phyloP scores from a whole-genome alignment of 2,113 vertebrate genomes.

The Stomatorhinus ivindoensis region DNA sequence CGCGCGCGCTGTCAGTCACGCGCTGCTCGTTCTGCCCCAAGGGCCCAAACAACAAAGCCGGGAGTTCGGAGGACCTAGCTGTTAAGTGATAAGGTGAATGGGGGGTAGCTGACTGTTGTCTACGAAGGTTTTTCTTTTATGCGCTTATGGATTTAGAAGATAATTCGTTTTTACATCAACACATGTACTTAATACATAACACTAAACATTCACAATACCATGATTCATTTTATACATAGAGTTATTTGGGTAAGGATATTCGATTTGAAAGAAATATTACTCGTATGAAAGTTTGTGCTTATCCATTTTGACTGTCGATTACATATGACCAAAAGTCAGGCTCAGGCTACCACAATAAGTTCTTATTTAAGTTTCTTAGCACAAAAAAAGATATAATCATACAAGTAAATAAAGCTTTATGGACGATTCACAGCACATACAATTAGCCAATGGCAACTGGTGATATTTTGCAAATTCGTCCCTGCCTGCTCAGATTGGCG shows the following conservation, averaged over 20 bases:
- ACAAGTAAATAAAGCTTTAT: background rate
- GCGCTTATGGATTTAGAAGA: background rate
- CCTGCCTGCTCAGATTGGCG: slow-evolving; percentile 56
- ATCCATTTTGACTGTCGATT: background rate
- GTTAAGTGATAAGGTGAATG: slow-evolving; percentile 55
- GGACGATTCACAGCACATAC: slow-evolving; percentile 38
- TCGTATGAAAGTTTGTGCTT: background rate
- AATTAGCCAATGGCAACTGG: slow-evolving; percentile 50
- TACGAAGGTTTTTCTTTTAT: slow-evolving; percentile 41
- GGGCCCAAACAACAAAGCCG: slow-evolving; percentile 70
- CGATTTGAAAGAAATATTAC: background rate
- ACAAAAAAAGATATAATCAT: background rate
- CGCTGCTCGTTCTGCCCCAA: slow-evolving; percentile 71
- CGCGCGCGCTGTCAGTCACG: slow-evolving; percentile 76
- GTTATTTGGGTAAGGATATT: background rate
- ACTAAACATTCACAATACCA: background rate
- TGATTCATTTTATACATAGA: background rate
- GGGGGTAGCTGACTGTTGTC: slow-evolving; percentile 47
- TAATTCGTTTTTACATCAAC: background rate
- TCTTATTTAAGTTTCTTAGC: background rate
- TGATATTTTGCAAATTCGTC: slow-evolving; percentile 52
- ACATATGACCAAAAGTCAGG: background rate
- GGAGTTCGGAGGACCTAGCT: slow-evolving; percentile 44
- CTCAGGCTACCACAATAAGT: background rate
- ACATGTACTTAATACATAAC: background rate